Conservation (phyloP, 2,888 invertebrate genomes). For the Orthonychiurus folsomi region DNA sequence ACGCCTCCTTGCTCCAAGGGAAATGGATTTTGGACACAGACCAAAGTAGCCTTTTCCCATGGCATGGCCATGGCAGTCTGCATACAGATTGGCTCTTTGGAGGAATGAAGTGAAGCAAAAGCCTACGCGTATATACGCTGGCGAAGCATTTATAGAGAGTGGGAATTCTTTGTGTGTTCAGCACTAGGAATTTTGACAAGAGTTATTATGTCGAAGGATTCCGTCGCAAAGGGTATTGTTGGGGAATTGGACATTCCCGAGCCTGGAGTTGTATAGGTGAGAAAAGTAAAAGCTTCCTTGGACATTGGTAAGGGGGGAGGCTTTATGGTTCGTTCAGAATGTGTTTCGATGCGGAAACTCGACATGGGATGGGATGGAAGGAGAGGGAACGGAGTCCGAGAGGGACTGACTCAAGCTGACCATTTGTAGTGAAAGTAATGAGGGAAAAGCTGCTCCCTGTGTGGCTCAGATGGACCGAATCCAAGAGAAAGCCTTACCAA, state of each 20-base stretch:
- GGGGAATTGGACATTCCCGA: too few relatives aligned
- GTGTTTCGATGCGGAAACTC: conserved; percentile 19
- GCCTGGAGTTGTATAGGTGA: too few relatives aligned
- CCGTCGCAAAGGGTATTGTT: too few relatives aligned
- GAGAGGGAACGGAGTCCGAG: background rate
- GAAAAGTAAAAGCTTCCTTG: conserved; percentile 6
- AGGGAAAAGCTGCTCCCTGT: background rate
- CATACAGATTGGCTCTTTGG: too few relatives aligned
- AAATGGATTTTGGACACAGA: background rate
- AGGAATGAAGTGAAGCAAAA: too few relatives aligned
- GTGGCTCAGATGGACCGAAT: background rate
- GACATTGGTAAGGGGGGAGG: background rate
- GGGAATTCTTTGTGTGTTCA: too few relatives aligned
- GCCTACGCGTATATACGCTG: too few relatives aligned
- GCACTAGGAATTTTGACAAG: conserved; percentile 14
- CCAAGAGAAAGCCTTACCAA: conserved; percentile 11
- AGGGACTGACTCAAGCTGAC: conserved; percentile 25
- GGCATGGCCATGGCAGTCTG: too few relatives aligned
- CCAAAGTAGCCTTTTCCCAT: too few relatives aligned
- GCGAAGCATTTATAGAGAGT: background rate
- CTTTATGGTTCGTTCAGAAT: conserved; percentile 1
- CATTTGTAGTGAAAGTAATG: conserved; percentile 15
- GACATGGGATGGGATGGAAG: conserved; percentile 14
- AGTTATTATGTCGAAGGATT: conserved; percentile 10
- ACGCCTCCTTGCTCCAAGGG: background rate